These are phyloP conservation scores for Sarcophaga peregrina DNA, from an alignment of 1,140 invertebrate genomes.

Conservation along the genomic window DNA sequence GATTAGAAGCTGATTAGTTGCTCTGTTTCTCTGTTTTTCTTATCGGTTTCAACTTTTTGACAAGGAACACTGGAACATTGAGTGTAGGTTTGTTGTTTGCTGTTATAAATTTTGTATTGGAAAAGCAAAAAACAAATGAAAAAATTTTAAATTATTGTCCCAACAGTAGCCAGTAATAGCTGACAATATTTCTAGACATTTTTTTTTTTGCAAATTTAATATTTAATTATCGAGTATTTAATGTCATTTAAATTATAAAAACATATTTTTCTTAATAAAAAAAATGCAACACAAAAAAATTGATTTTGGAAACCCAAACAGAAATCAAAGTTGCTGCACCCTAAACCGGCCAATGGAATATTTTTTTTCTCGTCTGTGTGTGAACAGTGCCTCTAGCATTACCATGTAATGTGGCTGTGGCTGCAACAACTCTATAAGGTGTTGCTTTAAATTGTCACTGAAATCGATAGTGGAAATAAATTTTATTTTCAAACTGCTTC, in stretches of 20 bases:
- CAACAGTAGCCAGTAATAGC: neutral
- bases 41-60: too few relatives aligned
- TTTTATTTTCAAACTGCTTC: neutral
- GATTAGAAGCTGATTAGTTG: too few relatives aligned
- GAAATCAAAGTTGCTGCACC: neutral
- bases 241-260: neutral
- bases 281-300: neutral
- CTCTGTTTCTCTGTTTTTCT: too few relatives aligned
- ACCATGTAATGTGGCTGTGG: too few relatives aligned
- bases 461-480: slow-evolving; percentile 20
- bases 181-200: neutral
- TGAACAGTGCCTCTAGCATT: neutral
- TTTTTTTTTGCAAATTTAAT: neutral
- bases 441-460: slow-evolving; percentile 13
- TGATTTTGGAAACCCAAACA: neutral
- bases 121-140: too few relatives aligned
- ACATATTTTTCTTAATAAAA: slow-evolving; percentile 5
- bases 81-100: too few relatives aligned
- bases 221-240: slow-evolving; percentile 23
- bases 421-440: neutral
- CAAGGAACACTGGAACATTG: too few relatives aligned
- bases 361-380: neutral
- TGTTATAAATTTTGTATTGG: too few relatives aligned
- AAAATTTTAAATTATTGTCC: neutral
- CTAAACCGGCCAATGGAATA: neutral